Percentiles rank a stretch among this genome's conserved stretches.
Conservation (phyloP, 2,888 invertebrate species). For the Ormia ochracea region DNA sequence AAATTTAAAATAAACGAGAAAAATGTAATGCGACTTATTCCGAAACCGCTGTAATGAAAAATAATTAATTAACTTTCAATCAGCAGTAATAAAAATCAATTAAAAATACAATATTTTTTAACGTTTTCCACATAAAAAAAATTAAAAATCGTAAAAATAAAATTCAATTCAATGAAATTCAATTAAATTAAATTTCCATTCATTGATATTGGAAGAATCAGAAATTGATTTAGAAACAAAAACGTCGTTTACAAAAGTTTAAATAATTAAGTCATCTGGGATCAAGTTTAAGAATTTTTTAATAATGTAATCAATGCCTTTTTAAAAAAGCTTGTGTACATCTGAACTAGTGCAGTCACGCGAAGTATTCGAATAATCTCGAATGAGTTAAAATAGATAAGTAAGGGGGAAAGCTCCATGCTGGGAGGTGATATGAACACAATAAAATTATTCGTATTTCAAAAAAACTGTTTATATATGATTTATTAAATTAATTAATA, state of each 20-base stretch:
- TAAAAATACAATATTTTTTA: conserved; percentile 14
- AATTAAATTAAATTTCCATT: background rate
- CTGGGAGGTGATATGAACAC: too few species aligned
- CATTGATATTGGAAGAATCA: conserved; percentile 1
- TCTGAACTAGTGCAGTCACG: too few species aligned
- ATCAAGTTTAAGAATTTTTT: background rate
- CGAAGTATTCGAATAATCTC: too few species aligned
- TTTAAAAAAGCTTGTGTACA: too few species aligned
- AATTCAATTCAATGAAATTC: too few species aligned
- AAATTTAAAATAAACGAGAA: background rate
- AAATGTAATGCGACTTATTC: background rate
- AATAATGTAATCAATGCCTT: too few species aligned
- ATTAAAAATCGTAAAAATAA: conserved; percentile 1
- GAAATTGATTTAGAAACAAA: background rate
- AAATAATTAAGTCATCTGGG: conserved; percentile 56
- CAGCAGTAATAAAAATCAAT: conserved; percentile 41
- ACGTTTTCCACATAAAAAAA: background rate
- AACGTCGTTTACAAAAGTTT: background rate
- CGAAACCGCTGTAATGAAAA: conserved; percentile 18
- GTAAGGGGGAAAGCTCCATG: too few species aligned
- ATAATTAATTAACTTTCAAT: conserved; percentile 46
- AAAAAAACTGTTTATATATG: too few species aligned
- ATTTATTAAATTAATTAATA: too few species aligned
- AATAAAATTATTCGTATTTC: too few species aligned
- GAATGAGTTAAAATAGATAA: too few species aligned